Evolutionary conservation across 2,113 vertebrate species (phyloP).

Genomic region (Condylura cristata): DNA sequence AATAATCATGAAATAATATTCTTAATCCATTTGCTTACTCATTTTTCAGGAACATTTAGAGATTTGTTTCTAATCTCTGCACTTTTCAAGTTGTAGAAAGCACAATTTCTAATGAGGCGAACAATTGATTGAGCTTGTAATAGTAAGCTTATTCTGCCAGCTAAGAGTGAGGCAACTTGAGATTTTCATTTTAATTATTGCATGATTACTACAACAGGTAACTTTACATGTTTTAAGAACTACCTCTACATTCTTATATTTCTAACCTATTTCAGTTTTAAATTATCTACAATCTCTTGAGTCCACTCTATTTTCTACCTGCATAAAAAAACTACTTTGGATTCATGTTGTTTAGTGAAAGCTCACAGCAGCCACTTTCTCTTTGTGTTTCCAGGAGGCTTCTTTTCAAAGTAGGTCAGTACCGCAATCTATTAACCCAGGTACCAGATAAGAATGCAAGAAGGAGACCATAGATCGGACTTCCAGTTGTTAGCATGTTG

Average conservation of each 20-base stretch:
- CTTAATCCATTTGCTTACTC: conserved; percentile 33
- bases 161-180: conserved; percentile 26
- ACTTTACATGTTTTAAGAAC: not conserved
- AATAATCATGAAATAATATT: not conserved
- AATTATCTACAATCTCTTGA: not conserved
- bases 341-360: not conserved
- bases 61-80: conserved; percentile 31
- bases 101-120: not conserved
- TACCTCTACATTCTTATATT: conserved; percentile 16
- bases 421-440: not conserved
- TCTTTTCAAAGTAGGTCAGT: not conserved
- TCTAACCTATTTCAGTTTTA: conserved; percentile 28
- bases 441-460: not conserved
- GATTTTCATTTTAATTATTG: conserved; percentile 29
- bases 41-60: conserved; percentile 49
- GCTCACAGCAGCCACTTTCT: not conserved
- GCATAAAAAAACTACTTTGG: not conserved
- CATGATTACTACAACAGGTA: not conserved
- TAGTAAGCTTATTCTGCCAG: conserved; percentile 8
- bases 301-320: not conserved
- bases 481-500: not conserved
- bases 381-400: not conserved
- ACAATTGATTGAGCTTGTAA: conserved; percentile 20
- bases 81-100: conserved; percentile 28
- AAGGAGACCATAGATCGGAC: not conserved